Conservation (phyloP, 2,888 invertebrate genomes). For the Ligdia adustata region DNA sequence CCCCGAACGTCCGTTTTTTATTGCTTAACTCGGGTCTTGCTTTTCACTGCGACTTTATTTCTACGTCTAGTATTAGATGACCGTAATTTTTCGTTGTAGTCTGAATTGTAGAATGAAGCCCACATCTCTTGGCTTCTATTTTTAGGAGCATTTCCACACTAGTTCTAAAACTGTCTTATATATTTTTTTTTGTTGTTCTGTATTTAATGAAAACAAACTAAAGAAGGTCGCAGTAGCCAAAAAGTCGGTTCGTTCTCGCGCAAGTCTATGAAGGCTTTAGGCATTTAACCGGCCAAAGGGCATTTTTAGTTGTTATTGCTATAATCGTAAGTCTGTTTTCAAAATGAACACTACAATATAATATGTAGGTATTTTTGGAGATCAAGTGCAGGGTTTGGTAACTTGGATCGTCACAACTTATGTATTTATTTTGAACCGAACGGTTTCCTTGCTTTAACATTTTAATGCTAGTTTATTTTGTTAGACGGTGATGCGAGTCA, state of each 20-base stretch:
- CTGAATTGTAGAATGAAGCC: too few species aligned
- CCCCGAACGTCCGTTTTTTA: too few species aligned
- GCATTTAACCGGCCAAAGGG: conserved; percentile 17
- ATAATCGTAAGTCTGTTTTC: conserved; percentile 21
- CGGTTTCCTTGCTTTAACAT: conserved; percentile 61
- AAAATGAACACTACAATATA: neutral
- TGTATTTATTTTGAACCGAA: conserved; percentile 54
- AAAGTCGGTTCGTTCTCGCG: neutral
- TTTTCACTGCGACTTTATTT: too few species aligned
- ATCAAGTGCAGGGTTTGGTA: conserved; percentile 27
- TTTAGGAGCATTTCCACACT: too few species aligned
- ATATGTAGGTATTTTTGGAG: neutral
- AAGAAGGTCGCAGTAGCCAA: too few species aligned
- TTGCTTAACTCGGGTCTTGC: too few species aligned
- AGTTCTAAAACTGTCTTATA: too few species aligned
- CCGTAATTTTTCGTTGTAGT: too few species aligned
- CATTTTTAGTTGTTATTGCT: conserved; percentile 12
- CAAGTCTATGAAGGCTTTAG: neutral
- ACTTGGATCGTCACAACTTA: conserved; percentile 32
- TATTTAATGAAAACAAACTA: too few species aligned
- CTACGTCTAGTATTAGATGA: too few species aligned
- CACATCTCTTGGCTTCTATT: too few species aligned
- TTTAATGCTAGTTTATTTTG: conserved; percentile 62
- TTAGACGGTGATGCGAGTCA: conserved; percentile 56
- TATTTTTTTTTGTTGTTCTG: too few species aligned